Conservation (phyloP, 2,113 vertebrate genomes). For the Cygnus buccinator region DNA sequence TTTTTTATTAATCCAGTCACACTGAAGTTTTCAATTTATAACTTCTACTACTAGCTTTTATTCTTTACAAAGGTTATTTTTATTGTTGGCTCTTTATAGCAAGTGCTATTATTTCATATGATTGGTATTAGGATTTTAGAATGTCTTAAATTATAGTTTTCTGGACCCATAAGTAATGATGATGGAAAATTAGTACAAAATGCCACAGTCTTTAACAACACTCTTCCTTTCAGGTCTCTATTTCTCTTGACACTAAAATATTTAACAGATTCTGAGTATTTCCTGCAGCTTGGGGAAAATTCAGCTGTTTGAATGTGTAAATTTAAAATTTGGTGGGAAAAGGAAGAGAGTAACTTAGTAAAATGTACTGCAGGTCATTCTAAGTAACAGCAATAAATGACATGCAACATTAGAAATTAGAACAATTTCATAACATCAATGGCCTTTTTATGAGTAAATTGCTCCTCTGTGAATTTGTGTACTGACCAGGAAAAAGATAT, state of each 20-base stretch:
- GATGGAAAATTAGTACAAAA: conserved; percentile 67
- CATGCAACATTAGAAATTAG: conserved; percentile 44
- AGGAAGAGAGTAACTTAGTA: neutral
- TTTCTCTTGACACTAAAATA: conserved; percentile 57
- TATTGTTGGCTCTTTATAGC: conserved; percentile 45
- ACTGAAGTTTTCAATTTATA: neutral
- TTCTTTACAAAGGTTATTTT: conserved; percentile 28
- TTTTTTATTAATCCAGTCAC: neutral
- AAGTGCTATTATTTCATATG: conserved; percentile 44
- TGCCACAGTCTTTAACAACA: conserved; percentile 60
- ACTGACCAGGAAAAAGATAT: conserved; percentile 54
- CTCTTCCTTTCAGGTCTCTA: conserved; percentile 51
- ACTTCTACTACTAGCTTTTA: neutral
- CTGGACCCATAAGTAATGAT: conserved; percentile 12
- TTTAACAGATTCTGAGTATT: conserved; percentile 61
- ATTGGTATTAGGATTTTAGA: conserved; percentile 57
- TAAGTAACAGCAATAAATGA: conserved; percentile 55
- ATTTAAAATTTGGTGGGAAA: conserved; percentile 31
- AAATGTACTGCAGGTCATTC: conserved; percentile 30
- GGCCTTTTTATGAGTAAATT: conserved; percentile 65
- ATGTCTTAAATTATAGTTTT: conserved; percentile 63
- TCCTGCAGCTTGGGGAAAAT: conserved; percentile 63
- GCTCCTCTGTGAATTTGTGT: conserved; percentile 59
- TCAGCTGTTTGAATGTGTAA: conserved; percentile 44
- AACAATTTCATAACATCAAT: conserved; percentile 40